These are phyloP conservation scores for Ahaetulla prasina DNA, from an alignment of 2,113 vertebrate genomes.

Conservation along the genomic window DNA sequence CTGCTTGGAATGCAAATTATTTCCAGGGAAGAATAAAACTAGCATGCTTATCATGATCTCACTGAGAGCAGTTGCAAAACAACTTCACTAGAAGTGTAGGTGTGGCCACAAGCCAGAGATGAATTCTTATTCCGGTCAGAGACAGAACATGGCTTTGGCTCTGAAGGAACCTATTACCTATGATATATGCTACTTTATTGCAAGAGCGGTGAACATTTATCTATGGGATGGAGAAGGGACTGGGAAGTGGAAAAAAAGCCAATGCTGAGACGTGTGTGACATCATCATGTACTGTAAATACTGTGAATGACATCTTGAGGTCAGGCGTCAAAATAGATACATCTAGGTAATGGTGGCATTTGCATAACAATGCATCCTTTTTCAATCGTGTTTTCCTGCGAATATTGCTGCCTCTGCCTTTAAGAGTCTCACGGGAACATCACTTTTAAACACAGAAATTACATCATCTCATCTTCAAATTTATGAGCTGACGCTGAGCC, in stretches of 20 bases:
- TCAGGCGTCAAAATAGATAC: background rate
- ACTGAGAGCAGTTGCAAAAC: background rate
- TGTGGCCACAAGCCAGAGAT: background rate
- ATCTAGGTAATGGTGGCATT: background rate
- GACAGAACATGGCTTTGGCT: background rate
- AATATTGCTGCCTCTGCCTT: background rate
- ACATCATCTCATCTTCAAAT: background rate
- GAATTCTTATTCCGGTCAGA: background rate
- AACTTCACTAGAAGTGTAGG: background rate
- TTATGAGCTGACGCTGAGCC: background rate
- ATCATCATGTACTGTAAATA: background rate
- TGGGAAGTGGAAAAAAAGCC: background rate
- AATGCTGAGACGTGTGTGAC: background rate
- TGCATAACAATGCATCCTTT: background rate
- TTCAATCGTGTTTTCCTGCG: background rate
- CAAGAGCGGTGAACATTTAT: background rate
- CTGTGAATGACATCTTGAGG: background rate
- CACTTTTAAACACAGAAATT: background rate
- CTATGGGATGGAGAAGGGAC: background rate
- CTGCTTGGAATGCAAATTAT: background rate
- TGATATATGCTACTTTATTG: background rate
- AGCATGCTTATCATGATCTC: background rate
- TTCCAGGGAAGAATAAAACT: background rate
- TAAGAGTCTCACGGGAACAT: background rate
- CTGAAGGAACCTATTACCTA: background rate